Percentiles rank a stretch among this genome's conserved stretches.
Evolutionary conservation across 2,113 vertebrate species (phyloP).

Genomic region (Petroica traversi): DNA sequence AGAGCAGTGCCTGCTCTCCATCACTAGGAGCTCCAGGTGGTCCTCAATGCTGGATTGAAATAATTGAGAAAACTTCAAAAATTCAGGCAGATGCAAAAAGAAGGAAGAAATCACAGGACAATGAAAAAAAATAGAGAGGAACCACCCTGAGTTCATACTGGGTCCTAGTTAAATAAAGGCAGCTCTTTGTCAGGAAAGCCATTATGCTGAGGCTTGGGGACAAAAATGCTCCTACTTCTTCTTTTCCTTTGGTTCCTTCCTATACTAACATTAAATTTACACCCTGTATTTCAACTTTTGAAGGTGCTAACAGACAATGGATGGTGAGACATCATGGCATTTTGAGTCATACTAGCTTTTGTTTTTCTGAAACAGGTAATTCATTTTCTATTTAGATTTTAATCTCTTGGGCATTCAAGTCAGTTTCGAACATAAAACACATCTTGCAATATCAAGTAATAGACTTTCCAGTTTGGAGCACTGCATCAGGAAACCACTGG

Average conservation of each 20-base stretch:
- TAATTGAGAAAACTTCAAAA: not conserved
- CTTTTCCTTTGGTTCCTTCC: not conserved
- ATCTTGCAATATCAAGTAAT: not conserved
- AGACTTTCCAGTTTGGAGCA: not conserved
- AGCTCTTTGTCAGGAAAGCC: fast-evolving
- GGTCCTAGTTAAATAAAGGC: not conserved
- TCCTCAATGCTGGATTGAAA: not conserved
- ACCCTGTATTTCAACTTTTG: not conserved
- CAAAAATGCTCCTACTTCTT: not conserved
- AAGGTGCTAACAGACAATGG: too few relatives aligned
- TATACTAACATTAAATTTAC: not conserved
- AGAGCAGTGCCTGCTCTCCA: not conserved
- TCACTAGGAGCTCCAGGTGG: not conserved
- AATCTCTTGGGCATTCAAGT: not conserved
- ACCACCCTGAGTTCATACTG: not conserved
- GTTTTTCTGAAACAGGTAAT: not conserved
- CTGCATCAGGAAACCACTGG: not conserved
- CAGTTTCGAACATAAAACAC: not conserved
- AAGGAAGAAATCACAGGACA: not conserved
- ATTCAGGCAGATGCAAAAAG: not conserved
- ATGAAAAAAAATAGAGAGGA: not conserved
- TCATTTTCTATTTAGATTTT: not conserved
- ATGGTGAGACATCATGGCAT: not conserved
- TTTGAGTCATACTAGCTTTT: not conserved
- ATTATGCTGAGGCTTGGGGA: not conserved